Conservation (phyloP, 1,140 invertebrate genomes). For the Cydia fagiglandana region DNA sequence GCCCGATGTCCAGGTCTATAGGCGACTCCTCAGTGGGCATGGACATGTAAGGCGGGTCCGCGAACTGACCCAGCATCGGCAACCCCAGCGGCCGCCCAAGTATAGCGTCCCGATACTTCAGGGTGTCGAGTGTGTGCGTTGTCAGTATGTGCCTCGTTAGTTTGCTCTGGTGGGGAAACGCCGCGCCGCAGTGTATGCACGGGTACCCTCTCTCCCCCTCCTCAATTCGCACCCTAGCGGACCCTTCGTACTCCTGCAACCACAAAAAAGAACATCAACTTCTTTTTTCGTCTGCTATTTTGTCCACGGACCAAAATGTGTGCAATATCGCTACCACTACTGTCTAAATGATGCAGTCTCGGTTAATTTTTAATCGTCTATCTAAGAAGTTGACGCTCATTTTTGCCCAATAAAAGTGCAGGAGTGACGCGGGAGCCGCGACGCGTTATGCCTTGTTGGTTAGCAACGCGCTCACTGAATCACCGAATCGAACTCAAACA, state of each 20-base stretch:
- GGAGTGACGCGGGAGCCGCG: constrained; percentile 73
- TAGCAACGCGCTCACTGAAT: constrained; percentile 70
- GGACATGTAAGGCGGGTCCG: constrained; percentile 69
- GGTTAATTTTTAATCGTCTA: constrained; percentile 70
- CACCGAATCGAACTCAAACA: constrained; percentile 62
- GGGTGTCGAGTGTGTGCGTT: constrained; percentile 90
- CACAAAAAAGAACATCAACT: constrained; percentile 96
- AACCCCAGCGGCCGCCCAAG: constrained; percentile 76
- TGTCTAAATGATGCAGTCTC: constrained; percentile 76
- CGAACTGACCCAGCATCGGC: constrained; percentile 80
- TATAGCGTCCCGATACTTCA: constrained; percentile 89
- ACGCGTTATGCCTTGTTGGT: constrained; percentile 74
- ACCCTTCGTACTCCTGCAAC: constrained; percentile 92
- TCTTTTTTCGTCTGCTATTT: constrained; percentile 82
- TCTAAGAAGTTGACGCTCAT: constrained; percentile 96
- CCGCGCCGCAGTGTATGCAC: constrained; percentile 92
- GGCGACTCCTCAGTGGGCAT: constrained; percentile 75
- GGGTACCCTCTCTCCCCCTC: constrained; percentile 81
- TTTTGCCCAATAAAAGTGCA: constrained; percentile 88
- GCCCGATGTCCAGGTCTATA: constrained; percentile 77
- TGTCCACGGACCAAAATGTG: constrained; percentile 68
- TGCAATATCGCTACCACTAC: constrained; percentile 76
- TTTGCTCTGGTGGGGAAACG: constrained; percentile 93
- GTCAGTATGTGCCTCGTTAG: constrained; percentile 92
- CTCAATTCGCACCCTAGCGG: constrained; percentile 75